Base-by-base conservation (phyloP, 2,888 invertebrate species). In the Pterostichus niger region DNA sequence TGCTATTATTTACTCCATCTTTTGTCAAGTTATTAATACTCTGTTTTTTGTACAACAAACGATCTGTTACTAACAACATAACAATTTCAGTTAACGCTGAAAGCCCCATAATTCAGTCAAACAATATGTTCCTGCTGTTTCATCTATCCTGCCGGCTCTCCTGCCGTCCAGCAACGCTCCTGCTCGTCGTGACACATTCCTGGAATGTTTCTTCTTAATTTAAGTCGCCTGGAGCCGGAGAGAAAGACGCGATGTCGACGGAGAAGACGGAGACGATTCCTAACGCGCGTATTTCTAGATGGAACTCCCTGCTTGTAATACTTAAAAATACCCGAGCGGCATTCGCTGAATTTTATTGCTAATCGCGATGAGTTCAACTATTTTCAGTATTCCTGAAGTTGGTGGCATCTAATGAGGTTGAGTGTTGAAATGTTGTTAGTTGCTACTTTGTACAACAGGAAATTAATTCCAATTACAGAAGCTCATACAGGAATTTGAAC, bases 201-300 rank as follows among this genome's bases (percentile, higher is more conserved):
- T 31, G 33, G 35, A 31, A 64, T 64, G 64, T 35, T 64, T 64
- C 59, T 64, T 64, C 64, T 64, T 64, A 64, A 64, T 64, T 64
- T 64, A 64, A 64, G 64, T 40, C 40, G 40, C 40, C 64, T 24
- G 59, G 31, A 59, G 64, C 33, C n/a, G 35, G 9, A 40, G 40
- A 40, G 40, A 40, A 40, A 40, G 40, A 40, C 40, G 40, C 40
- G 40, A n/a, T n/a, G n/a, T n/a, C n/a, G n/a, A n/a, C n/a, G n/a
- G n/a, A n/a, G n/a, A 24, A 24, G 24, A 24, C 24, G 24, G 49
- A 49, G 13, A n/a, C 49, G 49, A 49, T 49, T 40, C 40, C n/a
- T n/a, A 13, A 5, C n/a, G 49, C 11, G 13, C 49, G 49, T 49
- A 49, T 49, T 49, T 49, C n/a, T 49, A 49, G 49, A 5, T 49